Percentiles rank a stretch among this genome's conserved stretches.
Evolutionary conservation across 2,888 invertebrate species (phyloP).

Genomic region (Mythimna ferrago): DNA sequence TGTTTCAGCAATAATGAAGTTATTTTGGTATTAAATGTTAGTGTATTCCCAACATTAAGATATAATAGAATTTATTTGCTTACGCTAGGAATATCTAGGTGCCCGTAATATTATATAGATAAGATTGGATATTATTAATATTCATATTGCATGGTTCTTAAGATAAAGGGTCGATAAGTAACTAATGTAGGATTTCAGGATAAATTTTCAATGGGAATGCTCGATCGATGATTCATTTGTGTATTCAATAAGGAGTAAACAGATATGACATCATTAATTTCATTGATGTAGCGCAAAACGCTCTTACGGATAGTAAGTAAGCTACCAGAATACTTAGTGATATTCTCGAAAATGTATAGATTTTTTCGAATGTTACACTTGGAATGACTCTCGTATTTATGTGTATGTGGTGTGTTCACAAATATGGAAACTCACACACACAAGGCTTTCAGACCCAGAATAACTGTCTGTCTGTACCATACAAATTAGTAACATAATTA

Average conservation of each 20-base stretch:
- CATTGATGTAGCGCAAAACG: neutral
- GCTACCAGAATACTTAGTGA: neutral
- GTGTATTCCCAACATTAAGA: slow-evolving; percentile 39
- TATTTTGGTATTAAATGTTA: slow-evolving; percentile 42
- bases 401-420: too few relatives aligned
- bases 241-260: neutral
- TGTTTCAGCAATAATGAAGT: slow-evolving; percentile 29
- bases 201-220: neutral
- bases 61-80: slow-evolving; percentile 32
- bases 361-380: too few relatives aligned
- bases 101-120: slow-evolving; percentile 7
- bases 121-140: slow-evolving; percentile 27
- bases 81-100: slow-evolving; percentile 18
- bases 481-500: slow-evolving; percentile 14
- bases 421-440: too few relatives aligned
- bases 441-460: too few relatives aligned
- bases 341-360: neutral
- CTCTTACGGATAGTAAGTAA: too few relatives aligned
- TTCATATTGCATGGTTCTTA: slow-evolving; percentile 15
- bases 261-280: neutral
- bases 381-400: too few relatives aligned
- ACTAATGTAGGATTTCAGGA: neutral
- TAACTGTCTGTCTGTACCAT: too few relatives aligned
- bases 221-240: neutral
- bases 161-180: neutral